Evolutionary conservation across 2,888 invertebrate species (phyloP).

Genomic region (Plagiodera versicolora): DNA sequence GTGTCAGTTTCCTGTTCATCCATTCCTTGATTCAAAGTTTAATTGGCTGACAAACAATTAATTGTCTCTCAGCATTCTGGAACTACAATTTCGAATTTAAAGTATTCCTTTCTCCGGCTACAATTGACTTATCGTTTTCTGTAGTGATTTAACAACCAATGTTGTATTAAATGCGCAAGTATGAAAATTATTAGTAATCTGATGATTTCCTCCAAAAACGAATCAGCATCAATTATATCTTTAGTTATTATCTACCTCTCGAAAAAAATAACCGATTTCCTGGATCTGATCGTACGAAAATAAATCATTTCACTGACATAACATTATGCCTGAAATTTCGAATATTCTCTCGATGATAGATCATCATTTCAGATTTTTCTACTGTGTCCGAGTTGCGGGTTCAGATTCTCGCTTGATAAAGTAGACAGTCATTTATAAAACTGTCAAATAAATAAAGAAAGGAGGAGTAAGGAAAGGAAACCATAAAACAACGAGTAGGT

Average conservation of each 20-base stretch:
- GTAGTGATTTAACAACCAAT: too few species aligned
- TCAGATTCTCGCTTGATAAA: constrained; percentile 27
- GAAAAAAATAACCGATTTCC: background rate
- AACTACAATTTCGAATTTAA: background rate
- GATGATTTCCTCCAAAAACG: too few species aligned
- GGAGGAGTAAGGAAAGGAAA: background rate
- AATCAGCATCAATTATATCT: too few species aligned
- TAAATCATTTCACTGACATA: background rate
- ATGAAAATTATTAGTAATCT: too few species aligned
- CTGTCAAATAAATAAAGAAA: constrained; percentile 25
- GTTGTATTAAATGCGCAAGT: too few species aligned
- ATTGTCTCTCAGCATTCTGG: background rate
- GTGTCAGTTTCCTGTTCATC: background rate
- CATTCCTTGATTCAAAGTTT: background rate
- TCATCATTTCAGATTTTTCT: constrained; percentile 26
- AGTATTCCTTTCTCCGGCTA: background rate
- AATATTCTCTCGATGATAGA: constrained; percentile 24
- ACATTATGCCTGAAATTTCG: background rate
- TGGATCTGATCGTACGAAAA: background rate
- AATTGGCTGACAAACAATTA: background rate
- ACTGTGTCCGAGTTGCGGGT: constrained; percentile 25
- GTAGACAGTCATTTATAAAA: constrained; percentile 27
- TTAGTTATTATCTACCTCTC: background rate
- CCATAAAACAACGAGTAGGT: constrained; percentile 6
- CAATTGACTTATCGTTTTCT: background rate